A percentile compares a stretch with the other conserved stretches of the same genome.
Evolutionary conservation across 2,888 invertebrate species (phyloP).

Genomic region (Serrognathus titanus): DNA sequence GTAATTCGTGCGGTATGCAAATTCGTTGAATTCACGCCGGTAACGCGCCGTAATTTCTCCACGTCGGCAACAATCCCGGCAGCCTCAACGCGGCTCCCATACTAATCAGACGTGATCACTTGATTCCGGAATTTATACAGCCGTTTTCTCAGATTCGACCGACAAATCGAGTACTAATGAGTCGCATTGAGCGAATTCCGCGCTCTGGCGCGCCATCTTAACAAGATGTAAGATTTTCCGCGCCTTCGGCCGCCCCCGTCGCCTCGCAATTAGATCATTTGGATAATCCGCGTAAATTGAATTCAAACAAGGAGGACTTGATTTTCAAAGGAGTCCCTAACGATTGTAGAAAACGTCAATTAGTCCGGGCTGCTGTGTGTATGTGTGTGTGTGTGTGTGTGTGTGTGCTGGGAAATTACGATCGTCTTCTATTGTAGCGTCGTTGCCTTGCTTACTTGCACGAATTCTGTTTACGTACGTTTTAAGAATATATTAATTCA

Average conservation of each 20-base stretch:
- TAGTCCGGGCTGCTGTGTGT: not conserved
- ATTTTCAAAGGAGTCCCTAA: constrained; percentile 17
- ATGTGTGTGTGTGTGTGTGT: no score
- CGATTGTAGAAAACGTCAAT: constrained; percentile 17
- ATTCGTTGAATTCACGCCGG: constrained; percentile 20
- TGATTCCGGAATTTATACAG: constrained; percentile 28
- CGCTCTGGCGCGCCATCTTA: constrained; percentile 25
- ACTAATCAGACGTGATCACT: constrained; percentile 28
- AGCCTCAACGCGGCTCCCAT: constrained; percentile 24
- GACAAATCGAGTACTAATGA: constrained; percentile 31
- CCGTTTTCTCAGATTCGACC: constrained; percentile 28
- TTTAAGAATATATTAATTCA: no score
- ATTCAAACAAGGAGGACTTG: constrained; percentile 16
- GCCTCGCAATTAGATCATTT: constrained; percentile 16
- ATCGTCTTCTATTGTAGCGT: no score
- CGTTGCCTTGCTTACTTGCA: no score
- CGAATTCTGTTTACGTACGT: no score
- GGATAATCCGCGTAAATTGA: constrained; percentile 10
- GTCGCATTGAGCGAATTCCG: constrained; percentile 30
- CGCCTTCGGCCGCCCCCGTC: constrained; percentile 13
- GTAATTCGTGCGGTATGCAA: constrained; percentile 20
- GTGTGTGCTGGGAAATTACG: no score
- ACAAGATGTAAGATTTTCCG: constrained; percentile 30
- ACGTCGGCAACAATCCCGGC: not conserved
- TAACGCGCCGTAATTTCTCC: constrained; percentile 21